phyloP scores from a whole-genome alignment of 2,797 vertebrate genomes.

The Semaprochilodus insignis region DNA sequence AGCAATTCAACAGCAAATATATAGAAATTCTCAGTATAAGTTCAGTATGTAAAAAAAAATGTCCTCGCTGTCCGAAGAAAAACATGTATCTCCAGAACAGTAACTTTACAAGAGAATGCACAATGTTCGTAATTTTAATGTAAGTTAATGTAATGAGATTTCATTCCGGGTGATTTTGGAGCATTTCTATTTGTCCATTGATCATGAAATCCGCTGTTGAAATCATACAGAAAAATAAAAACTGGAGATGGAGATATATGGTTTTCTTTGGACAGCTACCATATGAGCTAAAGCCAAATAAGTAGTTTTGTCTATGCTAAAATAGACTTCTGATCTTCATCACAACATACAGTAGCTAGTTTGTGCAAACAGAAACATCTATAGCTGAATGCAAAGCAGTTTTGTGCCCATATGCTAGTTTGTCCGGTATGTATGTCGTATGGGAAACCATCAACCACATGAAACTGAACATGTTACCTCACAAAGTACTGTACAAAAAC shows the following conservation, averaged over 20 bases:
- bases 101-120: no score
- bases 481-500: neutral
- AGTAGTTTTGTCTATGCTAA: neutral
- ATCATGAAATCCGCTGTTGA: no score
- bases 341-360: neutral
- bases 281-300: neutral
- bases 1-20: conserved; percentile 9
- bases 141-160: no score
- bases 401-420: neutral
- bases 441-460: conserved; percentile 20
- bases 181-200: no score
- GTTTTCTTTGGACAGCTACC: no score
- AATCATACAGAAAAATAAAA: no score
- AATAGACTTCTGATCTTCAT: neutral
- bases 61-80: neutral
- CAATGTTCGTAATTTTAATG: no score
- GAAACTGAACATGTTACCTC: neutral
- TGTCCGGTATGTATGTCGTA: neutral
- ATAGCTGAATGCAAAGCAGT: conserved; percentile 18
- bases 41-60: neutral
- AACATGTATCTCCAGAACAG: no score
- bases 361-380: conserved; percentile 12
- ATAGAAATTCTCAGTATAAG: conserved; percentile 51
- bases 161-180: no score
- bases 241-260: no score